phyloP scores from a whole-genome alignment of 1,140 invertebrate genomes.

The Drosophila athabasca region DNA sequence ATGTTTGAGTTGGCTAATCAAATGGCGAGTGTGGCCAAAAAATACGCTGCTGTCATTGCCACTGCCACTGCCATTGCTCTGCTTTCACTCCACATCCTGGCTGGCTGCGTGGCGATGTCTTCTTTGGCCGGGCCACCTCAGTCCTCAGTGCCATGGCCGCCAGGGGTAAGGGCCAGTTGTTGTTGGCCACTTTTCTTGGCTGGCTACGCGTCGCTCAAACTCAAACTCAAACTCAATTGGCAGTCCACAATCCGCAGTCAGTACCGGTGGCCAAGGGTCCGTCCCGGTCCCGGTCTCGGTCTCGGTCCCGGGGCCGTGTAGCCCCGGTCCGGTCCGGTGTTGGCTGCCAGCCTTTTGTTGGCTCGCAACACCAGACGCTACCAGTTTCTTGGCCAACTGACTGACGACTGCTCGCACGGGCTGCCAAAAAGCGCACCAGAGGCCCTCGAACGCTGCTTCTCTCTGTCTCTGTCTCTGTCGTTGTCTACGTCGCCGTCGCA shows the following conservation, averaged over 20 bases:
- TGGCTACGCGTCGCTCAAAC: constrained; percentile 80
- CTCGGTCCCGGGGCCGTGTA: constrained; percentile 32
- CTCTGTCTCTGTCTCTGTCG: constrained; percentile 3
- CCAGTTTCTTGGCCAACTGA: constrained; percentile 83
- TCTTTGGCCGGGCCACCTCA: constrained; percentile 67
- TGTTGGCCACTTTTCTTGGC: constrained; percentile 81
- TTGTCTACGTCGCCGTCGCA: constrained; percentile 33
- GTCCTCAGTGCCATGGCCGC: constrained; percentile 47
- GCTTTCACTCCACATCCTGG: constrained; percentile 10
- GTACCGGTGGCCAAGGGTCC: constrained; percentile 42
- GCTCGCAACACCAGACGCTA: constrained; percentile 82
- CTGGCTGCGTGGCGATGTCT: background rate
- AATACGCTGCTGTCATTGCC: constrained; percentile 50
- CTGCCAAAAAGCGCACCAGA: constrained; percentile 77
- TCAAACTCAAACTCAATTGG: constrained; percentile 65
- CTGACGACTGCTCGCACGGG: constrained; percentile 79
- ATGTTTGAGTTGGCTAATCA: constrained; percentile 82
- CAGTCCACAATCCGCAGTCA: constrained; percentile 43
- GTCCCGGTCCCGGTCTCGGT: constrained; percentile 39
- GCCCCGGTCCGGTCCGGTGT: constrained; percentile 69
- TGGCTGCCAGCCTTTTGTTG: constrained; percentile 81
- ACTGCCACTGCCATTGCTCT: constrained; percentile 3
- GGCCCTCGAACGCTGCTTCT: constrained; percentile 69
- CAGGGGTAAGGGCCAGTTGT: constrained; percentile 42
- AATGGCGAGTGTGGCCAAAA: constrained; percentile 69